Base-by-base conservation (phyloP, 2,888 invertebrate genomes). In the Agrotis ipsilon region DNA sequence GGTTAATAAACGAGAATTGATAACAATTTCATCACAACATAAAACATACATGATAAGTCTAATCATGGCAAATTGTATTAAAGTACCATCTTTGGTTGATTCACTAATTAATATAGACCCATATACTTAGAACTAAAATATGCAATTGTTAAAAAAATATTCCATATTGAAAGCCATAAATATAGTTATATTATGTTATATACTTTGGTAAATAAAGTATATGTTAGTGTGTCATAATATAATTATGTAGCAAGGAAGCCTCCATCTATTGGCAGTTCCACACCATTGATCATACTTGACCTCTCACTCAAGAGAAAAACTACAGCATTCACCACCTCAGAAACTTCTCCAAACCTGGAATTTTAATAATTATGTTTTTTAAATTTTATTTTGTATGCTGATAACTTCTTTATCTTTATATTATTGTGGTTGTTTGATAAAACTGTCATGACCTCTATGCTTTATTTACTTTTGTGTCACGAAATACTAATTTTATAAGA, bases 211-310 rank as follows among this genome's bases (percentile, higher is more conserved):
- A 65, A 75, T 63, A 27, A 46, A 69, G 62, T 61, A 61, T 54
- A 64, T 65, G 32, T 65, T 60, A 67, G 69, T 48, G 66, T 48
- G 49, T 72, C 24, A 27, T 24, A 62, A 52, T 70, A 78, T 91
- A 94, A 96, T 92, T 95, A 96, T 92, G 95, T 94, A 52, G 97
- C 97, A 55, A 96, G 94, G 88, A 96, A 97, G 73, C 99, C 99
- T 32, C 99, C 99, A 88, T 99, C 99, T 48, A 99, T 96, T 0
- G 98, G 98, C 66, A 99, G 92, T 64, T 97, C 96, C 11, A 97
- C 96, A 5, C 98, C 99, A 82, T 97, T 98, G 65, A 98, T 97
- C 97, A 98, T 98, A 68, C 97, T 97, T 5, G 99, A 97, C 83
- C 97, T 97, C 24, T 95, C 95, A 81, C 98, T 98, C 49, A 99